phyloP scores from a whole-genome alignment of 2,797 vertebrate genomes.

The Bradypus variegatus region DNA sequence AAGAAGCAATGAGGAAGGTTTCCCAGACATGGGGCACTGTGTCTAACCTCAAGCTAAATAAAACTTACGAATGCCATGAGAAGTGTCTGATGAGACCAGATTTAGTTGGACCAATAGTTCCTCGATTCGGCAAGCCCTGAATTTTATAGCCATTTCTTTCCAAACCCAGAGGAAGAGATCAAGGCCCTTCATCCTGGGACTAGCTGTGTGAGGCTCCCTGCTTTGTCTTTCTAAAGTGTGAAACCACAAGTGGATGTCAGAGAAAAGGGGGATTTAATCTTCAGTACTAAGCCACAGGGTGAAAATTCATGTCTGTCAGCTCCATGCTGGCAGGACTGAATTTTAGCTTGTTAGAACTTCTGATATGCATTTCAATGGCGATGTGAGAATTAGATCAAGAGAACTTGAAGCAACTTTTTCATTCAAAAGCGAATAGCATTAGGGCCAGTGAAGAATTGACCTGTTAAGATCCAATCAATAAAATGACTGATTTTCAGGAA shows the following conservation, averaged over 20 bases:
- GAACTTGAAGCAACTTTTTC: neutral
- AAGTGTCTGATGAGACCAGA: neutral
- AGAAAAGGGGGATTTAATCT: neutral
- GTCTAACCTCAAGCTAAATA: neutral
- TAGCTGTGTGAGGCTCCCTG: neutral
- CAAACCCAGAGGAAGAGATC: neutral
- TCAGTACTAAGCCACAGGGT: neutral
- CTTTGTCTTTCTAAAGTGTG: neutral
- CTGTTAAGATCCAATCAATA: neutral
- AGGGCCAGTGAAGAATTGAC: neutral
- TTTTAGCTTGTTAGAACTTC: neutral
- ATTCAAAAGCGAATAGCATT: neutral
- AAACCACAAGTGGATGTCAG: neutral
- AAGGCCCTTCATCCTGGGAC: neutral
- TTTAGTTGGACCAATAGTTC: neutral
- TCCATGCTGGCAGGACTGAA: neutral
- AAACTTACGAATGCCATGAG: neutral
- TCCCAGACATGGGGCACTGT: neutral
- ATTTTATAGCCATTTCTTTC: neutral
- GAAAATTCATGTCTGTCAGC: neutral
- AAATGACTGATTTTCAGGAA: slow-evolving; percentile 15
- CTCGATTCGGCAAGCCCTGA: neutral
- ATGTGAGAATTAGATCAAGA: neutral
- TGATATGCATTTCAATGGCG: neutral
- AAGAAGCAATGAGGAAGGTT: neutral